Percentiles rank a stretch among this genome's conserved stretches.
These are phyloP conservation scores for Meghimatium bilineatum DNA, from an alignment of 2,888 invertebrate genomes.

Conservation along the genomic window DNA sequence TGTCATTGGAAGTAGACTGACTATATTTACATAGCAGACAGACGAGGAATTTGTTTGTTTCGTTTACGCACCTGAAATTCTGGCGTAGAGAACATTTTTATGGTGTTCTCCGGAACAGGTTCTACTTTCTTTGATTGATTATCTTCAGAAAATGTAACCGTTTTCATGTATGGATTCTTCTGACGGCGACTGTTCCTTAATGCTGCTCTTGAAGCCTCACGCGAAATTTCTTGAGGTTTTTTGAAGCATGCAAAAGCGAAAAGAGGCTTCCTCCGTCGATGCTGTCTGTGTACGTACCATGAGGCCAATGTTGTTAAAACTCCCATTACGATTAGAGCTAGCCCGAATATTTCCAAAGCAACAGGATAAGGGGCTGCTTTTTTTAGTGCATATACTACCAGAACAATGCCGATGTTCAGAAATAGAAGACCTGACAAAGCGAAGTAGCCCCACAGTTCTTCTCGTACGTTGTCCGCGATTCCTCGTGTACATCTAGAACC, in stretches of 20 bases:
- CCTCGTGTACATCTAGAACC: constrained; percentile 31
- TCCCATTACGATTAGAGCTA: constrained; percentile 42
- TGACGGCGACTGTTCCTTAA: not conserved
- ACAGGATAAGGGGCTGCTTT: constrained; percentile 36
- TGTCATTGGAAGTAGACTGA: no score
- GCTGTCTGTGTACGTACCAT: constrained; percentile 39
- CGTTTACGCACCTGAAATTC: constrained; percentile 36
- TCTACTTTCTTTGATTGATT: not conserved
- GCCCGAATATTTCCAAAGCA: constrained; percentile 45
- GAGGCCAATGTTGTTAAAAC: constrained; percentile 34
- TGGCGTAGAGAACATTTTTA: constrained; percentile 34
- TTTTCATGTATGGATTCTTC: not conserved
- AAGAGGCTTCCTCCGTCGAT: constrained; percentile 8
- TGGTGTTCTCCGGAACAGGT: not conserved
- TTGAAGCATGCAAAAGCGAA: constrained; percentile 9
- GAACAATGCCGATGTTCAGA: constrained; percentile 51
- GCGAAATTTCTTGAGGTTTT: not conserved
- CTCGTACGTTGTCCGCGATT: constrained; percentile 38
- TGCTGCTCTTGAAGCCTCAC: not conserved
- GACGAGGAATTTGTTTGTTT: no score
- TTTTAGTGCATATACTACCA: constrained; percentile 53
- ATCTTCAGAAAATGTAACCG: not conserved
- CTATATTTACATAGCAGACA: no score
- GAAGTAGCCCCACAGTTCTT: constrained; percentile 54
- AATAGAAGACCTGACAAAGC: constrained; percentile 51